Conservation (phyloP, 2,797 vertebrate genomes). For the Danio choprae region DNA sequence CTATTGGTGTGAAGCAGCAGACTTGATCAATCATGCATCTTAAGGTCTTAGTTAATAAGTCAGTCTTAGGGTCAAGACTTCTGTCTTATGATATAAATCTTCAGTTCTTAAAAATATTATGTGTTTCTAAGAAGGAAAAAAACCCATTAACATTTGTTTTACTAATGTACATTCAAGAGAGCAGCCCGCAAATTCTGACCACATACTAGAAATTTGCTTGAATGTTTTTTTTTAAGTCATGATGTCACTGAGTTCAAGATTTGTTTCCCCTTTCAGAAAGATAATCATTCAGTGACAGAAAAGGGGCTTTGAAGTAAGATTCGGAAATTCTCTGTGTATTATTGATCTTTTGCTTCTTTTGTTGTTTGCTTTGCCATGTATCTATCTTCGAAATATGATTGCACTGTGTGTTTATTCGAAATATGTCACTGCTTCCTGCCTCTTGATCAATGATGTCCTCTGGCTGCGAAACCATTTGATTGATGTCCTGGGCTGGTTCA, state of each 20-base stretch:
- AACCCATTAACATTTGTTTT: neutral
- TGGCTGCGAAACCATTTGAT: constrained; percentile 10
- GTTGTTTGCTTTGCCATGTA: constrained; percentile 1
- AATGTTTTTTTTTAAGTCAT: neutral
- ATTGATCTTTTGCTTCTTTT: constrained; percentile 21
- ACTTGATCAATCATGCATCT: constrained; percentile 10
- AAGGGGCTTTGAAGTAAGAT: neutral
- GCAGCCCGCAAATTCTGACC: too few species aligned
- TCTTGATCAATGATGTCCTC: constrained; percentile 26
- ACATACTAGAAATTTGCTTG: too few species aligned
- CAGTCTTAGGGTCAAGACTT: neutral
- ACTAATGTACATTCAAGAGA: neutral
- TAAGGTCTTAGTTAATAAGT: constrained; percentile 9
- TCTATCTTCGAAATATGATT: constrained; percentile 9
- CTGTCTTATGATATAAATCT: neutral
- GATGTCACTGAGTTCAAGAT: neutral
- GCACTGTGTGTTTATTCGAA: constrained; percentile 9
- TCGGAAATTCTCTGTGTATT: constrained; percentile 14
- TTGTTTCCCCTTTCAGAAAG: constrained; percentile 1
- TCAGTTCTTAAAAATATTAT: neutral
- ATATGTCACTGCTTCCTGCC: constrained; percentile 8
- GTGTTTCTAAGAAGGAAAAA: neutral
- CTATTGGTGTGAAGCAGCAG: neutral
- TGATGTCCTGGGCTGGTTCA: constrained; percentile 21
- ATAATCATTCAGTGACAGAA: constrained; percentile 3